Conservation (phyloP, 2,888 invertebrate species). For the Ypsolopha sequella region DNA sequence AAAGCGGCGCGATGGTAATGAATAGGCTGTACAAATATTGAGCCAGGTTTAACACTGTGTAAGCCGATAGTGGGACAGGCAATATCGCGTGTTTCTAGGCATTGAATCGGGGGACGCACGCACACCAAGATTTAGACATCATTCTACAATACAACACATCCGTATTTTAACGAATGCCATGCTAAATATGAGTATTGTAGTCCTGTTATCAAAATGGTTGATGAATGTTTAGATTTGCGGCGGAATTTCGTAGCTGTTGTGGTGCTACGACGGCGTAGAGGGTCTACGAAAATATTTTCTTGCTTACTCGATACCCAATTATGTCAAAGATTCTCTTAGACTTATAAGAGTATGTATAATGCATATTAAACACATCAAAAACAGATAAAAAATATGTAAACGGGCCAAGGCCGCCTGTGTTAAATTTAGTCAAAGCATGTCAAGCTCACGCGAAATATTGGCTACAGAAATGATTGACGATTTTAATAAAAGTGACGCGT, state of each 20-base stretch:
- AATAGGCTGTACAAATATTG: constrained; percentile 64
- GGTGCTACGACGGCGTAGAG: not conserved
- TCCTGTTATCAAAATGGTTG: no score
- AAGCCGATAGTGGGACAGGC: constrained; percentile 62
- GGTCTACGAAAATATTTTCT: not conserved
- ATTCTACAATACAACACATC: constrained; percentile 31
- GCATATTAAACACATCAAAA: no score
- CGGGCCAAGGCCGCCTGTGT: not conserved
- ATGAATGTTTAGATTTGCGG: not conserved
- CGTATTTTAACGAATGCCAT: constrained; percentile 21
- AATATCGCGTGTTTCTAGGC: constrained; percentile 45
- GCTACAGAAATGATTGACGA: constrained; percentile 17
- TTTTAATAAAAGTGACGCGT: constrained; percentile 16
- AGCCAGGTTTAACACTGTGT: constrained; percentile 63
- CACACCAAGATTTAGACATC: constrained; percentile 49
- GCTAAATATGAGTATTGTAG: not conserved
- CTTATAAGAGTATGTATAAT: no score
- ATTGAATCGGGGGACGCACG: constrained; percentile 27
- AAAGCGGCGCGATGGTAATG: constrained; percentile 49
- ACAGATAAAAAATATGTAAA: not conserved
- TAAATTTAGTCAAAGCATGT: constrained; percentile 5
- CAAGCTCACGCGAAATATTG: constrained; percentile 12
- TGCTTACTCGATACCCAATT: no score
- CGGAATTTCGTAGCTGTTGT: not conserved
- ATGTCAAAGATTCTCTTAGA: no score